Percentiles rank a stretch among this genome's conserved stretches.
phyloP scores from a whole-genome alignment of 2,797 vertebrate species.

The Artibeus jamaicensis region DNA sequence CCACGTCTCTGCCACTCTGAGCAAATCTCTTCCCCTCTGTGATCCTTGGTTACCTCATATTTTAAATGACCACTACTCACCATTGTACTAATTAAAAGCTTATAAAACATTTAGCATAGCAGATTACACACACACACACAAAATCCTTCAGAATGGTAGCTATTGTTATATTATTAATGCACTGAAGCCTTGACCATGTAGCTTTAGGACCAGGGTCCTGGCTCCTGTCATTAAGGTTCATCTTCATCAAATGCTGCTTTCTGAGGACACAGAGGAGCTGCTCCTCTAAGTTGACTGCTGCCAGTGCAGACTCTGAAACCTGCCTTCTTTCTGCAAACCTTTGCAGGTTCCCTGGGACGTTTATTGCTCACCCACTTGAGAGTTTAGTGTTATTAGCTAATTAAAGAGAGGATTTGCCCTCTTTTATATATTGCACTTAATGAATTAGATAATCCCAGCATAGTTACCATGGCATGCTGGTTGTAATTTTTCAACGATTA shows the following conservation, averaged over 20 bases:
- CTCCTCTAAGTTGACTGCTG: background rate
- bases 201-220: background rate
- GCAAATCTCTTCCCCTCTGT: background rate
- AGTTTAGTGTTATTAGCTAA: conserved; percentile 45
- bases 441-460: conserved; percentile 52
- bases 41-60: background rate
- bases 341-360: background rate
- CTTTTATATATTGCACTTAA: conserved; percentile 35
- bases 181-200: background rate
- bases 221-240: background rate
- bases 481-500: conserved; percentile 71
- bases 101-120: background rate
- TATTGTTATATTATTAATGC: background rate
- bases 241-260: background rate
- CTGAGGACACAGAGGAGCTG: background rate
- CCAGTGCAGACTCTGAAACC: background rate
- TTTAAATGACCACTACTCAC: background rate
- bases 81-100: background rate
- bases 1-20: background rate
- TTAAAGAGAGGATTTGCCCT: conserved; percentile 61
- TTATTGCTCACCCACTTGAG: conserved; percentile 43
- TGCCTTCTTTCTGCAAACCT: background rate
- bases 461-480: conserved; percentile 43
- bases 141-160: background rate
- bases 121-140: background rate